Base-by-base conservation (phyloP, 1,140 invertebrate species). In the Trichonephila clavipes region DNA sequence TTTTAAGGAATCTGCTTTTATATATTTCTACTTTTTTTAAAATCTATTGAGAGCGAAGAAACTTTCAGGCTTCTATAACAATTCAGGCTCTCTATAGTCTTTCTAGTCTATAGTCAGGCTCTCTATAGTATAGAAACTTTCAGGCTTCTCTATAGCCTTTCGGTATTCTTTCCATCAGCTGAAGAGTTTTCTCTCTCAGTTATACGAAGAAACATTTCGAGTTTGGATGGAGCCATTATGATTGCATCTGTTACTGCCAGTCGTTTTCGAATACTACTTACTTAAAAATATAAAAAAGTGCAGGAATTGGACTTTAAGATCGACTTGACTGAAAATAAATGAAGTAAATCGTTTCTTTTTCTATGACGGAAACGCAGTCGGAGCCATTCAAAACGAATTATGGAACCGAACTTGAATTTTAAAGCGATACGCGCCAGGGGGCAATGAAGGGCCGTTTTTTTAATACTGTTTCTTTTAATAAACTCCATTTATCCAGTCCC, bases 331-430 rank as follows among this genome's bases (percentile, higher is more conserved):
- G 82, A 85, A 85, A 59, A 59, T 59, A 85, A 85, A 85, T 85
- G 82, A 85, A 85, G 44, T 59, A 59, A 85, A 85, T 85, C 82
- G 82, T 85, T 85, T 85, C 82, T 85, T 85, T 85, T 85, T 85
- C 44, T 59, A 24, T 59, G 24, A 58, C 44, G 82, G 44, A 85
- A 85, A 85, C 58, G 82, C 24, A 85, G 58, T 85, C 58, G 51
- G 44, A 85, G 58, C 82, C 58, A 85, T 85, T 85, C 82, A 59
- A 85, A 85, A 59, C 51, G 82, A 58, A 85, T 85, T 85, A 85
- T 85, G 82, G 82, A 85, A 59, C 8, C 44, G 8, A 85, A 85
- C 82, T 85, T 85, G 44, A 59, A 58, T 85, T 85, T 85, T n/a
- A 85, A 59, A 85, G n/a, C 44, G 82, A 58, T 85, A 85, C 82